Percentiles rank a stretch among this genome's conserved stretches.
Evolutionary conservation across 2,888 invertebrate species (phyloP).

Genomic region (Smittia aterrima): DNA sequence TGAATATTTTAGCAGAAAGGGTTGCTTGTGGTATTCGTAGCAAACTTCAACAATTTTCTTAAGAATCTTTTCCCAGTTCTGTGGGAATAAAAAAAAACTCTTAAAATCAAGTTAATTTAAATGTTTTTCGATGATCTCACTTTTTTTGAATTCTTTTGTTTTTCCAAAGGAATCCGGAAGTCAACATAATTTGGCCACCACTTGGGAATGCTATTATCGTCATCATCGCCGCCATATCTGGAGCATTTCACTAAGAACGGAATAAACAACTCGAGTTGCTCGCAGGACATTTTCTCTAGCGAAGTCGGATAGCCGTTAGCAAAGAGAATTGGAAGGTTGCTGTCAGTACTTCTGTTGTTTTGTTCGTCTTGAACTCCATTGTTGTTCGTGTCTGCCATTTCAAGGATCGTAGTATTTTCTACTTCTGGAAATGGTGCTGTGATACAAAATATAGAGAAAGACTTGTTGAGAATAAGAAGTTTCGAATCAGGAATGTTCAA

Average conservation of each 20-base stretch:
- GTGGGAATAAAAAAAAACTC: not conserved
- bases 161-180: constrained; percentile 64
- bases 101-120: no score
- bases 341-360: constrained; percentile 14
- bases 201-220: constrained; percentile 58
- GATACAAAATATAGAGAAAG: no score
- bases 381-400: constrained; percentile 27
- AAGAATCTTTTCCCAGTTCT: constrained; percentile 63
- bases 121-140: no score
- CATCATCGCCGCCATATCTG: constrained; percentile 56
- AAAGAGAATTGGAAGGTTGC: constrained; percentile 67
- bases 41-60: constrained; percentile 67
- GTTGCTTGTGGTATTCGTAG: constrained; percentile 70
- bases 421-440: no score
- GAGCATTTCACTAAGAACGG: constrained; percentile 76
- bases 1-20: constrained; percentile 68
- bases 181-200: constrained; percentile 70
- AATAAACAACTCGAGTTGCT: constrained; percentile 67
- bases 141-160: constrained; percentile 56
- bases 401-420: not conserved
- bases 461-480: no score
- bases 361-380: not conserved
- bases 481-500: no score
- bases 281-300: constrained; percentile 61
- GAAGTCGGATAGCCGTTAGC: constrained; percentile 70